Evolutionary conservation across 2,113 vertebrate genomes (phyloP).

Genomic region (Pachycephala philippinensis): DNA sequence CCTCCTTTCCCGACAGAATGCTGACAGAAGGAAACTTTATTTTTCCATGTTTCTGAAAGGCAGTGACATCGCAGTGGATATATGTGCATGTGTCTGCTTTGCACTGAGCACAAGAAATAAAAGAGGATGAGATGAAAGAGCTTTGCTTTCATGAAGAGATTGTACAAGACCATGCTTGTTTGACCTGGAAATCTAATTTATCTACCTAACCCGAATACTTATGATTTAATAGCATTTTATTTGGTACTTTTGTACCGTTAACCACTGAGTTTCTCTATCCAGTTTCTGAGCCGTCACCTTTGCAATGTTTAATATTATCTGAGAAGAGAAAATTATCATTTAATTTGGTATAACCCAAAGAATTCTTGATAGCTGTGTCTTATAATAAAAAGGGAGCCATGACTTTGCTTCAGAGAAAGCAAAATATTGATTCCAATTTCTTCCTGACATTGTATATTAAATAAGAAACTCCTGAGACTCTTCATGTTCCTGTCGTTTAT

Average conservation of each 20-base stretch:
- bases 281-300: neutral
- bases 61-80: neutral
- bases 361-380: neutral
- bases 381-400: neutral
- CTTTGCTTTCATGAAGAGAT: neutral
- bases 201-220: neutral
- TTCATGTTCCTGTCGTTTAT: neutral
- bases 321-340: neutral
- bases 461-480: neutral
- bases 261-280: neutral
- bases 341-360: neutral
- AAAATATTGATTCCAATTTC: neutral
- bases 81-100: neutral
- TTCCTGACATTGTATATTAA: neutral
- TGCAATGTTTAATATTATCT: neutral
- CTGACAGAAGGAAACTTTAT: neutral
- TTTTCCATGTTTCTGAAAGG: neutral
- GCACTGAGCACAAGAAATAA: neutral
- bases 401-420: neutral
- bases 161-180: neutral
- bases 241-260: neutral
- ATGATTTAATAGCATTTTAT: neutral
- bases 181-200: neutral
- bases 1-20: neutral
- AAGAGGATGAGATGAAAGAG: constrained; percentile 36